phyloP scores from a whole-genome alignment of 2,113 vertebrate genomes.

The Riparia riparia region DNA sequence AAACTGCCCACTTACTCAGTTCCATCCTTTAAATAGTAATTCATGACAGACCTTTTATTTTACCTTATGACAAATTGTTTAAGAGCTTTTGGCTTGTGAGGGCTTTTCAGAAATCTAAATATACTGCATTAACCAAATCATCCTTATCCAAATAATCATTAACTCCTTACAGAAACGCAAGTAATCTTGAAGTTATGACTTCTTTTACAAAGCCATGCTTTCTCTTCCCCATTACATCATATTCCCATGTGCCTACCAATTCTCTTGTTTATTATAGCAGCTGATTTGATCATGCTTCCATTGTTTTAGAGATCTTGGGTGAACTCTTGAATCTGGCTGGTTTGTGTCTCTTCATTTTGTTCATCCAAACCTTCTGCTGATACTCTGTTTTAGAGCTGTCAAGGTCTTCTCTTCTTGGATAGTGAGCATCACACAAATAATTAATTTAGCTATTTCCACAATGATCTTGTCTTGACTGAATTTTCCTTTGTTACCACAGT shows the following conservation, averaged over 20 bases:
- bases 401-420: not conserved
- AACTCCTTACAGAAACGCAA: not conserved
- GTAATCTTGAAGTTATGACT: conserved; percentile 4
- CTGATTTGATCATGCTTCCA: conserved; percentile 28
- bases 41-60: conserved; percentile 26
- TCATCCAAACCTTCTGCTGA: not conserved
- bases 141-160: conserved; percentile 50
- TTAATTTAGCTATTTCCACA: not conserved
- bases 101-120: conserved; percentile 41
- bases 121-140: conserved; percentile 28
- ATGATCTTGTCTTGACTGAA: not conserved
- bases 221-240: conserved; percentile 14
- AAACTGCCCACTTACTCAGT: not conserved
- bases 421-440: not conserved
- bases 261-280: conserved; percentile 37
- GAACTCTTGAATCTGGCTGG: not conserved
- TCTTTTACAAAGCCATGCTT: conserved; percentile 4
- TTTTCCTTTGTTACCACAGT: not conserved
- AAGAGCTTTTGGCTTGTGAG: conserved; percentile 18
- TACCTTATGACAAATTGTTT: conserved; percentile 34
- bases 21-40: conserved; percentile 6
- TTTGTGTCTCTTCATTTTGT: not conserved
- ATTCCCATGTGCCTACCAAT: not conserved
- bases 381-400: not conserved
- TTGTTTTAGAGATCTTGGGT: conserved; percentile 19